Base-by-base conservation (phyloP, 2,888 invertebrate species). In the Athrips mouffetella region DNA sequence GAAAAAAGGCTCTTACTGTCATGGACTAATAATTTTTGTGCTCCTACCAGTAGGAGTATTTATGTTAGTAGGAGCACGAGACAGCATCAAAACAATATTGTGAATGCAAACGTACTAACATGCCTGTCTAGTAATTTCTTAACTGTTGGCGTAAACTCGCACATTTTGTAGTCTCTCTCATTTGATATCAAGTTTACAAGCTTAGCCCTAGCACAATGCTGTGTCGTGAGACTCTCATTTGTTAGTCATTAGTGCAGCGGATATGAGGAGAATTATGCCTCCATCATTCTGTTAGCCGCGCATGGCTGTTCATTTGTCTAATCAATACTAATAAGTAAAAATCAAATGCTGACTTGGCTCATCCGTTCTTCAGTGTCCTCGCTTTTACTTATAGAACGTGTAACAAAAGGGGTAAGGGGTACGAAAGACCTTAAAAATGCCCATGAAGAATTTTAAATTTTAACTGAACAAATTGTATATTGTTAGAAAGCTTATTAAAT, bases 241-340 rank as follows among this genome's bases (percentile, higher is more conserved):
- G 59, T 57, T 52, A 58, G 54, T 70, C 59, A 69, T 67, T 69
- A 67, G 58, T 48, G 49, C 42, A 63, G 54, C 74, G 73, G 74
- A 73, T 66, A 62, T 57, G 57, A 54, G 58, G 51, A 54, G 73
- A 74, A 74, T 72, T 73, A n/a, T n/a, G 69, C 51, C 49, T 48
- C 53, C 55, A 52, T 57, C 62, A 57, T 56, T 65, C 58, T 58
- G 59, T 54, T 54, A 52, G 57, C 47, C 40, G 45, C 41, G 53
- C 60, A 62, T 67, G 71, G 70, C 65, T 70, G 69, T 46, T 67
- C 73, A 65, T 66, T 73, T 70, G 65, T 53, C 65, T 69, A 76
- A 76, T 76, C 73, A 70, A 73, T 76, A 74, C 69, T 73, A 73
- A 74, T 70, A 68, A 73, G 65, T 67, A 65, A 67, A 66, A 70